Evolutionary conservation across 2,797 vertebrate species (phyloP).

Genomic region (Xenopus petersii): DNA sequence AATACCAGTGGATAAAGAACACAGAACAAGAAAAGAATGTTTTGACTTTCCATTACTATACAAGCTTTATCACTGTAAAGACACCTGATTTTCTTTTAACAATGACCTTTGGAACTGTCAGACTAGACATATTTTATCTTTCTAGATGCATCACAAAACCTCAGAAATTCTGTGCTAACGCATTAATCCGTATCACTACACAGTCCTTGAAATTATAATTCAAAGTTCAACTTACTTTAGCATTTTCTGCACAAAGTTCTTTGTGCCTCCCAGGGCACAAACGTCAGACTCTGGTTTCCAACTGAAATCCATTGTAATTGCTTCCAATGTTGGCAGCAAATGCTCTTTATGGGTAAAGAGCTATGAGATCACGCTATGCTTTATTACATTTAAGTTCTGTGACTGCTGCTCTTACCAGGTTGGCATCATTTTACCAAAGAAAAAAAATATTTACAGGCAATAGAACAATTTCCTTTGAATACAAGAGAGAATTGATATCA

Average conservation of each 20-base stretch:
- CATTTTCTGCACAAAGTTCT: slow-evolving; percentile 68
- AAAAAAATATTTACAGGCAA: slow-evolving; percentile 58
- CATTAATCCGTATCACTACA: slow-evolving; percentile 68
- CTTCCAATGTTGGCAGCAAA: slow-evolving; percentile 62
- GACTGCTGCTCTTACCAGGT: slow-evolving; percentile 57
- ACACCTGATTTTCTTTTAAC: slow-evolving; percentile 61
- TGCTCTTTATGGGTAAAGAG: slow-evolving; percentile 63
- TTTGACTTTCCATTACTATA: slow-evolving; percentile 12
- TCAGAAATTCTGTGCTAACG: slow-evolving; percentile 64
- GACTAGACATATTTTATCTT: slow-evolving; percentile 68
- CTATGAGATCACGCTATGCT: slow-evolving; percentile 52
- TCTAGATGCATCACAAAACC: slow-evolving; percentile 60
- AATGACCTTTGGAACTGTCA: slow-evolving; percentile 72
- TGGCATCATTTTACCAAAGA: slow-evolving; percentile 60
- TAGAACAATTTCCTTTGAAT: slow-evolving; percentile 36
- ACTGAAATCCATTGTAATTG: slow-evolving; percentile 59
- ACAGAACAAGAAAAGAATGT: slow-evolving; percentile 36
- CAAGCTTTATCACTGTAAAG: slow-evolving; percentile 25
- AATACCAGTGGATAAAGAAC: slow-evolving; percentile 56
- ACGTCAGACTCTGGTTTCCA: slow-evolving; percentile 67
- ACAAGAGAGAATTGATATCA: slow-evolving; percentile 52
- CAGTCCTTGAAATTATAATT: slow-evolving; percentile 72
- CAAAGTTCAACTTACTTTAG: slow-evolving; percentile 72
- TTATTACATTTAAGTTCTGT: slow-evolving; percentile 61
- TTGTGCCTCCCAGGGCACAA: slow-evolving; percentile 69